These are phyloP conservation scores for Columba janthina DNA, from an alignment of 2,113 vertebrate genomes.

Conservation along the genomic window DNA sequence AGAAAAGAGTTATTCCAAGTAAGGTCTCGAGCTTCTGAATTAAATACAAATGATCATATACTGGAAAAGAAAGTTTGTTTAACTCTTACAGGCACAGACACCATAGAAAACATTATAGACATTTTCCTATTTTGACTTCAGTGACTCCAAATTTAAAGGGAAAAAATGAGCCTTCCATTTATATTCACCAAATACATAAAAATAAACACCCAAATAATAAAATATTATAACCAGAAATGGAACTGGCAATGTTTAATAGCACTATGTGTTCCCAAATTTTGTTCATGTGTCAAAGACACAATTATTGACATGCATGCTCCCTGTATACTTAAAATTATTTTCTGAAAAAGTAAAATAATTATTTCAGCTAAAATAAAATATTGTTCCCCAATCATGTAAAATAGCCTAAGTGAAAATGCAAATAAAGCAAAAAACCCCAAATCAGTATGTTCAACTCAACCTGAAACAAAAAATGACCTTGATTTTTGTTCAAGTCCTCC, in stretches of 20 bases:
- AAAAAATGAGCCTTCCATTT: neutral
- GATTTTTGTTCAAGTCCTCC: neutral
- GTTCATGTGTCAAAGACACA: neutral
- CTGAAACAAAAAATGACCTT: neutral
- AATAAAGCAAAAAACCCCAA: neutral
- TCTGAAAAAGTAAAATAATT: neutral
- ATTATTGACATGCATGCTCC: neutral
- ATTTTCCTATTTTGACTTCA: neutral
- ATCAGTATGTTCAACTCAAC: neutral
- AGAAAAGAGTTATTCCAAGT: neutral
- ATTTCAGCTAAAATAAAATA: neutral
- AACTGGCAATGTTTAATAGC: neutral
- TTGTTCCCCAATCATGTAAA: neutral
- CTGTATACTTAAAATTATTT: neutral
- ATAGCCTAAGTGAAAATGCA: neutral
- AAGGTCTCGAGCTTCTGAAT: neutral
- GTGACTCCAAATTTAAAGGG: neutral
- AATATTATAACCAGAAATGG: rapidly evolving
- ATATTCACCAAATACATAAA: neutral
- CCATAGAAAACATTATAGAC: neutral
- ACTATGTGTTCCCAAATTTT: neutral
- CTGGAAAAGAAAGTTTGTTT: neutral
- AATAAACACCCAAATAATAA: neutral
- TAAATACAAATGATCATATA: neutral
- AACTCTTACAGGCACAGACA: neutral